phyloP scores from a whole-genome alignment of 2,113 vertebrate species.

The Dryoscopus gambensis region DNA sequence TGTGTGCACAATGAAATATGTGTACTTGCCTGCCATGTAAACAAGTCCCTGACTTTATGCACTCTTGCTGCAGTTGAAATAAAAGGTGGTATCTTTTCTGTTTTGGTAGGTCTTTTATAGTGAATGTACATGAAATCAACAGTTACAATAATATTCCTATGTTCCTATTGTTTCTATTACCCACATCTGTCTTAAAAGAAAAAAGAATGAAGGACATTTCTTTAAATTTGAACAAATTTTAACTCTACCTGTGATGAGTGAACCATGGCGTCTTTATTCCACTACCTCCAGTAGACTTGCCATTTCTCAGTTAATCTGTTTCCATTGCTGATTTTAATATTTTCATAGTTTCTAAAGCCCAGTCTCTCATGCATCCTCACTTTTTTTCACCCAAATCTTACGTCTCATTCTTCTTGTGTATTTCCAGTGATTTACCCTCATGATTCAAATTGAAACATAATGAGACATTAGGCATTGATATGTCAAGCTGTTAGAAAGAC shows the following conservation, averaged over 20 bases:
- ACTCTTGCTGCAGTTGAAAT: background rate
- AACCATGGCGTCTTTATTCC: background rate
- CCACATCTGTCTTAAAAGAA: background rate
- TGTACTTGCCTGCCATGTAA: background rate
- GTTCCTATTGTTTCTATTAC: background rate
- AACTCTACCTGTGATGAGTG: background rate
- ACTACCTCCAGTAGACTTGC: background rate
- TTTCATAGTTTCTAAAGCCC: background rate
- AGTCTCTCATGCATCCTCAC: background rate
- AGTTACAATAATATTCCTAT: background rate
- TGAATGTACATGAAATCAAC: background rate
- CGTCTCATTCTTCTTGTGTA: background rate
- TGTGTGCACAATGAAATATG: background rate
- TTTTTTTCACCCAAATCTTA: background rate
- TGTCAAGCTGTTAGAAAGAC: background rate
- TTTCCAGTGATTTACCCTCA: background rate
- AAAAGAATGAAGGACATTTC: background rate
- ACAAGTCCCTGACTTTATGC: background rate
- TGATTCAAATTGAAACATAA: background rate
- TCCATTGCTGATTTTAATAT: background rate
- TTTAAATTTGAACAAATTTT: background rate
- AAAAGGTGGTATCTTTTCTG: background rate
- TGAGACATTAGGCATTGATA: background rate
- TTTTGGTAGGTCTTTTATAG: background rate
- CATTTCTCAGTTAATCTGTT: background rate